These are phyloP conservation scores for Gadopsis marmoratus DNA, from an alignment of 2,797 vertebrate genomes.

Conservation along the genomic window DNA sequence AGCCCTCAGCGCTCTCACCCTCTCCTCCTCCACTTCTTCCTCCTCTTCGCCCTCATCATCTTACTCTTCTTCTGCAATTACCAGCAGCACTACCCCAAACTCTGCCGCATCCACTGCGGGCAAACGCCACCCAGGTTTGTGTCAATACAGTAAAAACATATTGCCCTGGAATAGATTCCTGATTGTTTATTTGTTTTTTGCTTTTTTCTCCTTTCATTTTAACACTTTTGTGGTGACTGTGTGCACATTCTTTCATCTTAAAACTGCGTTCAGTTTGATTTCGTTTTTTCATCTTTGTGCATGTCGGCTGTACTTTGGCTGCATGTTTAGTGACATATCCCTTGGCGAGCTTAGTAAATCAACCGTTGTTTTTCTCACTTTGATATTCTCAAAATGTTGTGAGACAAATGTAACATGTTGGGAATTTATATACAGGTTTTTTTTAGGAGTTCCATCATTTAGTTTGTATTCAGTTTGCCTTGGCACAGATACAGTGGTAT, in stretches of 20 bases:
- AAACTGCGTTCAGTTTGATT: neutral
- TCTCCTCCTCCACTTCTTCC: conserved; percentile 62
- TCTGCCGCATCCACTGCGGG: conserved; percentile 78
- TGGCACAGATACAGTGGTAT: conserved; percentile 1
- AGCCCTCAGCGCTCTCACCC: conserved; percentile 79
- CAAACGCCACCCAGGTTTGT: conserved; percentile 86
- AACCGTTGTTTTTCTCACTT: neutral
- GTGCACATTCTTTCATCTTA: conserved; percentile 10
- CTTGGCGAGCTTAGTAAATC: neutral
- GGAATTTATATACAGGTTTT: neutral
- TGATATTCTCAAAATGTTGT: neutral
- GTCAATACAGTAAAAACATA: conserved; percentile 20
- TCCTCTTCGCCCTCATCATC: conserved; percentile 63
- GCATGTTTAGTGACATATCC: conserved; percentile 3
- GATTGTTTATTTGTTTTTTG: neutral
- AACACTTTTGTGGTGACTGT: conserved; percentile 19
- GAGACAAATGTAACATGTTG: neutral
- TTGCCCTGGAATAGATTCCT: conserved; percentile 9
- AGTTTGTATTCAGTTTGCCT: conserved; percentile 14
- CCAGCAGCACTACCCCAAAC: conserved; percentile 70
- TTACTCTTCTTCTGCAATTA: conserved; percentile 64
- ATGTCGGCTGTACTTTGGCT: conserved; percentile 20
- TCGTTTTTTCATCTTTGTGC: conserved; percentile 8
- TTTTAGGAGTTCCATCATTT: neutral
- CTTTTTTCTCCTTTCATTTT: neutral